A percentile compares a stretch with the other conserved stretches of the same genome.
Evolutionary conservation across 2,797 vertebrate genomes (phyloP).

Genomic region (Alca torda): DNA sequence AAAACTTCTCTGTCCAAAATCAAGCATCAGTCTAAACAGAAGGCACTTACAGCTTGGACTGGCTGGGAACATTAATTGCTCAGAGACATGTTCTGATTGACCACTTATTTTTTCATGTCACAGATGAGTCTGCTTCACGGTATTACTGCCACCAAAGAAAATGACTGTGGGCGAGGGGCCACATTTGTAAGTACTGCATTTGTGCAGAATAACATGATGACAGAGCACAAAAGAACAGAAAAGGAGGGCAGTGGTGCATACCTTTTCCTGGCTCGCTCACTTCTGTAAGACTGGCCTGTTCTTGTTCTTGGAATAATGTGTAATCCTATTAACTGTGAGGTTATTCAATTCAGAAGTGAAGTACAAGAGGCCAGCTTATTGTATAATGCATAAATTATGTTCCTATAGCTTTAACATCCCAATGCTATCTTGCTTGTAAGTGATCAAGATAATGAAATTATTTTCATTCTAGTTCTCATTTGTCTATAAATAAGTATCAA

Average conservation of each 20-base stretch:
- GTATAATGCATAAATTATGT: neutral
- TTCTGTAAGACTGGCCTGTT: neutral
- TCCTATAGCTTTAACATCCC: neutral
- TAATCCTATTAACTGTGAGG: slow-evolving; percentile 55
- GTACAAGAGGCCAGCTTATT: slow-evolving; percentile 7
- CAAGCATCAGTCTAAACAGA: neutral
- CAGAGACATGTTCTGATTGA: neutral
- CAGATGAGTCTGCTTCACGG: neutral
- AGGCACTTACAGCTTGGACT: neutral
- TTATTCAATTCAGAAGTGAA: slow-evolving; percentile 33
- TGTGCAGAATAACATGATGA: neutral
- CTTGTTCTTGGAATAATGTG: slow-evolving; percentile 34
- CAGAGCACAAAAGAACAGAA: slow-evolving; percentile 15
- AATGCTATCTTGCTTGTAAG: neutral
- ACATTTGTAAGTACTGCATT: neutral
- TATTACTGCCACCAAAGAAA: neutral
- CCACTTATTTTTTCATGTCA: neutral
- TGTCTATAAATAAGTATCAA: neutral
- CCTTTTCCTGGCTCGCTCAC: neutral
- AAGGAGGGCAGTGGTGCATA: slow-evolving; percentile 4
- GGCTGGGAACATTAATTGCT: neutral
- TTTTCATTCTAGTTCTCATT: neutral
- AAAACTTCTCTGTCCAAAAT: neutral
- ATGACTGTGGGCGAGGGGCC: neutral
- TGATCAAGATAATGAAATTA: neutral